phyloP scores from a whole-genome alignment of 2,797 vertebrate species.

The Cynopterus sphinx region DNA sequence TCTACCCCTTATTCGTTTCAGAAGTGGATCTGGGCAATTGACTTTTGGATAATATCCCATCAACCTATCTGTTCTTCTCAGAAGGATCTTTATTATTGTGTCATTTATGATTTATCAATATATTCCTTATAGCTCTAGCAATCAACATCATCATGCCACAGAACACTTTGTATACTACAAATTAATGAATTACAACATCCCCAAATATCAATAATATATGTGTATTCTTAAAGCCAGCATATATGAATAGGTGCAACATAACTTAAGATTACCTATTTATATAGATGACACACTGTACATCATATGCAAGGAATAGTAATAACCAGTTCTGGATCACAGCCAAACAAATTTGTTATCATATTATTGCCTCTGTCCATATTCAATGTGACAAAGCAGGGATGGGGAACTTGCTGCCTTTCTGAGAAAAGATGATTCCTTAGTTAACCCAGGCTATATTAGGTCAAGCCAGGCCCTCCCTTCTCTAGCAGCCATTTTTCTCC shows the following conservation, averaged over 20 bases:
- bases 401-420: not conserved
- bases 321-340: not conserved
- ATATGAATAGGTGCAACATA: not conserved
- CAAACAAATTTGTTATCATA: not conserved
- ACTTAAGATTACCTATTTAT: not conserved
- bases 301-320: not conserved
- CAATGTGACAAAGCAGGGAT: not conserved
- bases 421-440: not conserved
- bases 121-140: not conserved
- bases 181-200: not conserved
- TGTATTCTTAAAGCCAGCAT: not conserved
- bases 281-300: not conserved
- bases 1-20: not conserved
- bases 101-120: conserved; percentile 20
- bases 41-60: not conserved
- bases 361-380: not conserved
- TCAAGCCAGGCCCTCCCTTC: not conserved
- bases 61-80: not conserved
- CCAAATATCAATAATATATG: not conserved
- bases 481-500: not conserved
- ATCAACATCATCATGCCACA: not conserved
- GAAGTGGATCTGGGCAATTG: not conserved
- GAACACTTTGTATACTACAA: not conserved
- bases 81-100: not conserved
- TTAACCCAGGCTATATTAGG: not conserved